Conservation (phyloP, 2,113 vertebrate species). For the Centrocercus urophasianus region DNA sequence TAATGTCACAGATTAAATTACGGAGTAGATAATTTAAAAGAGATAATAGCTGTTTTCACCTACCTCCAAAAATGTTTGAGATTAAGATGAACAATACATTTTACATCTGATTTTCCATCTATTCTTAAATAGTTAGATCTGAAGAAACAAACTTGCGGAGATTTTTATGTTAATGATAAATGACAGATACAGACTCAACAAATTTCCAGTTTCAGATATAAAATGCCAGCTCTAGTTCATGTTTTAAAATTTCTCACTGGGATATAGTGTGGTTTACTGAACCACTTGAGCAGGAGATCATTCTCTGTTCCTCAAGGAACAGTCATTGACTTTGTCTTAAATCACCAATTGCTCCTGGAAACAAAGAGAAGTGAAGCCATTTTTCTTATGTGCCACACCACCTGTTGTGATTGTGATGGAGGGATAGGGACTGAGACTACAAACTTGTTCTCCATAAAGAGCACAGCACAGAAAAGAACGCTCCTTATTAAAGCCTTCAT, state of each 20-base stretch:
- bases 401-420: neutral
- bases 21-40: constrained; percentile 42
- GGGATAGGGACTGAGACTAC: neutral
- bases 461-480: fast-evolving
- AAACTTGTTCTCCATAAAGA: neutral
- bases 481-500: neutral
- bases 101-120: neutral
- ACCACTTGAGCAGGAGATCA: neutral
- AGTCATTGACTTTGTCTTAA: neutral
- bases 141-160: neutral
- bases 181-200: neutral
- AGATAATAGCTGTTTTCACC: constrained; percentile 26
- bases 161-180: neutral
- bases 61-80: neutral
- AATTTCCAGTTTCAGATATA: neutral
- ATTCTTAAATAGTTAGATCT: neutral
- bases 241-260: neutral
- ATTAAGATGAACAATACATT: neutral
- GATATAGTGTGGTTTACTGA: neutral
- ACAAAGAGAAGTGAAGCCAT: neutral
- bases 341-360: neutral
- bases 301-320: neutral
- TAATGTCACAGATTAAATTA: constrained; percentile 37
- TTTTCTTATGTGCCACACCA: neutral
- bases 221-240: neutral